Base-by-base conservation (phyloP, 2,888 invertebrate genomes). In the Crocallis elinguaria region DNA sequence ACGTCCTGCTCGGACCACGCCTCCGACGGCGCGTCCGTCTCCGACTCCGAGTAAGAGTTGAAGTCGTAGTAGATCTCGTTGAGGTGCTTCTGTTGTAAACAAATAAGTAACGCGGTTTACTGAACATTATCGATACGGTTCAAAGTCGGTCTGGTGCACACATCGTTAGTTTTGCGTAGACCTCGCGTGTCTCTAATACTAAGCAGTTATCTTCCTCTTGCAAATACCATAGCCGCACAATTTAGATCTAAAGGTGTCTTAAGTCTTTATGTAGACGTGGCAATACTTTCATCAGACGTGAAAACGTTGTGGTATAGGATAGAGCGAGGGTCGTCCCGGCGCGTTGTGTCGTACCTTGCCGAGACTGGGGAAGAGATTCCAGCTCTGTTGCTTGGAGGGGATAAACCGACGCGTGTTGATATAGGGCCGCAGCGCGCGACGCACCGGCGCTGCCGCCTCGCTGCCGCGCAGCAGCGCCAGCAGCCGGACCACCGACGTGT, bases 311-410 rank as follows among this genome's bases (percentile, higher is more conserved):
- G n/a, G n/a, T n/a, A n/a, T n/a, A n/a, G n/a, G n/a, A n/a, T 11
- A n/a, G 11, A 11, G n/a, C 11, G 11, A 8, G 12, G 12, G 5
- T 12, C n/a, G n/a, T 29, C 11, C 12, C 4, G 11, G 29, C 11
- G 29, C 29, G n/a, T 7, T 7, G 14, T 5, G 6, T 6, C 46
- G 42, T 57, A 79, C 80, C 63, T 73, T 64, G 1, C 30, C 39
- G 21, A 79, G 52, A 38, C 79, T 79, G 0, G 85, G 84, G 44
- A 83, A 84, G 8, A 60, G 37, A n/a, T 75, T 68, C 41, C 71
- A 73, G 17, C 73, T 77, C 11, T 77, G 57, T 0, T 57, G 35
- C 7, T 39, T 45, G 57, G 64, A 61, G 57, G 64, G 60, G 57
- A 64, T 64, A 7, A 70, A 60, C 0, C 79, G 60, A 8, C 79